These are phyloP conservation scores for Pluvialis apricaria DNA, from an alignment of 2,113 vertebrate genomes.

Conservation along the genomic window DNA sequence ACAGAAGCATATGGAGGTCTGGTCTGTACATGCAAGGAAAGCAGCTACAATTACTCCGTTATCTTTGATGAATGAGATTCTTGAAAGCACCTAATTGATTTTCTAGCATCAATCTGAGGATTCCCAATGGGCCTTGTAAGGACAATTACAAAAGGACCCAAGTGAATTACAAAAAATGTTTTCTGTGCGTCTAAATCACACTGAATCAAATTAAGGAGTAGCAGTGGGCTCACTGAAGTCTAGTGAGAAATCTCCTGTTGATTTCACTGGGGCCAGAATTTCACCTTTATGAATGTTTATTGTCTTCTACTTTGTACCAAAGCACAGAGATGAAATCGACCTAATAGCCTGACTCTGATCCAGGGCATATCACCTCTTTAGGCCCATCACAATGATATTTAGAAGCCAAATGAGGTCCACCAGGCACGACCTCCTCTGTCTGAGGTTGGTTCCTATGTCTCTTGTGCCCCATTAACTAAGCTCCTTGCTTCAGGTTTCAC, in stretches of 20 bases:
- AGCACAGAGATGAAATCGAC: neutral
- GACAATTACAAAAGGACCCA: neutral
- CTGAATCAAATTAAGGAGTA: neutral
- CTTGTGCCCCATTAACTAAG: neutral
- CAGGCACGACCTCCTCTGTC: neutral
- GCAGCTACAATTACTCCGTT: neutral
- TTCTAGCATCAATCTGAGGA: neutral
- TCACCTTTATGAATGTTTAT: neutral
- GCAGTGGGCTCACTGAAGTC: neutral
- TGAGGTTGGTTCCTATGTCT: neutral
- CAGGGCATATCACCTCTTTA: neutral
- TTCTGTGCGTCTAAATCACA: neutral
- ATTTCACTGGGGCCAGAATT: neutral
- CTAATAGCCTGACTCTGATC: neutral
- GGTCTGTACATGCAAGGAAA: neutral
- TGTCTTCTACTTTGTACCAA: neutral
- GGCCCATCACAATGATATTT: neutral
- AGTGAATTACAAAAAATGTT: neutral
- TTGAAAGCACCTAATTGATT: neutral
- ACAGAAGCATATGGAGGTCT: neutral
- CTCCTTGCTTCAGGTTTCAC: slow-evolving; percentile 33
- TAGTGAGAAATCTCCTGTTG: neutral
- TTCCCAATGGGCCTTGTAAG: neutral
- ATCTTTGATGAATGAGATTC: neutral
- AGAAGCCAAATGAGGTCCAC: neutral